phyloP scores from a whole-genome alignment of 2,113 vertebrate genomes.

The Engystomops pustulosus region DNA sequence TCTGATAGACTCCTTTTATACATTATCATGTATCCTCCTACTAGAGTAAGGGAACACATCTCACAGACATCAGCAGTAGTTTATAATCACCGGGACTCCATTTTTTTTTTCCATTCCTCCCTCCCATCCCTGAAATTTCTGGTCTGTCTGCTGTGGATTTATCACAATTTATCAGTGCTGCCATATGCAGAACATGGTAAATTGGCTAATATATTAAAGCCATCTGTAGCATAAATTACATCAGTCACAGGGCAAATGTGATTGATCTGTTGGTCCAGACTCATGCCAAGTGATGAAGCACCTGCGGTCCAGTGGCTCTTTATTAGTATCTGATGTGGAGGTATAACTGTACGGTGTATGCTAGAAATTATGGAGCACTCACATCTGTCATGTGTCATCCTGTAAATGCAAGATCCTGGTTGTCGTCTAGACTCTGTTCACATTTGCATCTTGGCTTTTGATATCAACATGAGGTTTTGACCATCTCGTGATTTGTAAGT shows the following conservation, averaged over 20 bases:
- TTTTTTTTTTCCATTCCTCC: not conserved
- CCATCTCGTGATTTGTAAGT: too few relatives aligned
- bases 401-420: not conserved
- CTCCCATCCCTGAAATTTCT: not conserved
- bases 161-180: slow-evolving; percentile 33
- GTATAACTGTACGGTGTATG: not conserved
- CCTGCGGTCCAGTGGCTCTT: not conserved
- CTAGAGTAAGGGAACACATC: too few relatives aligned
- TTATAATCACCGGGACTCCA: not conserved
- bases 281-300: slow-evolving; percentile 3
- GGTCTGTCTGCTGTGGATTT: not conserved
- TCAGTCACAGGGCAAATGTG: slow-evolving; percentile 4
- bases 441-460: not conserved
- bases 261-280: slow-evolving; percentile 10
- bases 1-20: too few relatives aligned
- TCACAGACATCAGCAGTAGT: not conserved
- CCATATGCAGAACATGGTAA: slow-evolving; percentile 20
- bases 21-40: too few relatives aligned
- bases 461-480: too few relatives aligned
- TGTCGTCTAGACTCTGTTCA: not conserved
- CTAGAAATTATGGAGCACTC: not conserved
- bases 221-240: slow-evolving; percentile 6
- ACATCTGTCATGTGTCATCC: not conserved
- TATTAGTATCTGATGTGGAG: not conserved
- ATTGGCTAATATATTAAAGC: slow-evolving; percentile 24